Base-by-base conservation (phyloP, 2,888 invertebrate species). In the Celastrina argiolus region DNA sequence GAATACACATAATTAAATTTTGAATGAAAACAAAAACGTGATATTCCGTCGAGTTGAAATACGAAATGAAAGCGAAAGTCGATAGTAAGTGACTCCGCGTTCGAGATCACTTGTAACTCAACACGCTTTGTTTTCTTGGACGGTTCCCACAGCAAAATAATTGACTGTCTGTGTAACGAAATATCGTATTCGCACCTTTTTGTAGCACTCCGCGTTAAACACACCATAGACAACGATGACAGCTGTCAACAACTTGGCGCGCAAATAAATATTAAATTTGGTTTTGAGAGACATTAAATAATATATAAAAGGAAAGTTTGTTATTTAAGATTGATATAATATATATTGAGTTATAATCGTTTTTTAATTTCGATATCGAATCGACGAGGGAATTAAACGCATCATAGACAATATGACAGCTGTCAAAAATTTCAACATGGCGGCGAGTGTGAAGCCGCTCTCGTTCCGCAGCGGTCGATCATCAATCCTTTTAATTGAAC, bases 111-210 rank as follows among this genome's bases (percentile, higher is more conserved):
- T 82, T 85, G 85, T 84, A 88, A 89, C 86, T 76, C 76, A 86
- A 87, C 84, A 82, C 87, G 83, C 87, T 87, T 87, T 88, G 88
- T 90, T 87, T 86, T 82, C 83, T 79, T 80, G 81, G 89, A 87
- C 90, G 86, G 86, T 89, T 90, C 88, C 87, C 90, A 89, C 85
- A 82, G 84, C 76, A 82, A 81, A 81, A 84, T 88, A 89, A 90
- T 89, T 84, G 88, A 81, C 78, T 87, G 89, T 88, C 88, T 74
- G 84, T 77, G 76, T 77, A 78, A 81, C 83, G 77, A 85, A 87
- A 87, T 87, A 88, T 85, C 84, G 83, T 83, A 81, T 86, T 73
- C 71, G 70, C 71, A 72, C 70, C 72, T 73, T 73, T 70, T 70
- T 73, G 69, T 69, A 68, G 69, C 65, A 56, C 26, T 56, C 28